Percentiles rank a stretch among this genome's conserved stretches.
These are phyloP conservation scores for Zoanthus solanderi DNA, from an alignment of 92 coral and sea anemone genomes.

Conservation along the genomic window DNA sequence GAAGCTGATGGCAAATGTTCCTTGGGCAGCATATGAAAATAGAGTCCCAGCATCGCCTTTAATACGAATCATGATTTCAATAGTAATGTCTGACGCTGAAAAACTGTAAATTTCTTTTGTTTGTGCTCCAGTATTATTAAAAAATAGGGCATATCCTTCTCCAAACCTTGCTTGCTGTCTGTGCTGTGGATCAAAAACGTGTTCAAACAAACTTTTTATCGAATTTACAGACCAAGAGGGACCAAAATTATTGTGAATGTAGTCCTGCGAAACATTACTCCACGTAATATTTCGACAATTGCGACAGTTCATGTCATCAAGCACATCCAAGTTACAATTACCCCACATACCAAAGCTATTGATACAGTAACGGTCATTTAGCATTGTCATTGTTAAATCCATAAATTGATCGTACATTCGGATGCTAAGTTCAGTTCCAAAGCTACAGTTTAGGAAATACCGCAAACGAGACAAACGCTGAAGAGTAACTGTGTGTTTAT, in stretches of 20 bases:
- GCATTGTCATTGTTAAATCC: slow-evolving; percentile 46
- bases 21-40: slow-evolving; percentile 66
- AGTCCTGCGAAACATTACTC: slow-evolving; percentile 54
- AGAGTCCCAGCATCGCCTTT: slow-evolving; percentile 57
- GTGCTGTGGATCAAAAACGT: slow-evolving; percentile 26
- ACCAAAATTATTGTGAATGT: slow-evolving; percentile 59
- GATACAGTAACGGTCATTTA: slow-evolving; percentile 52
- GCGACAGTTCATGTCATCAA: slow-evolving; percentile 54
- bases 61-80: slow-evolving; percentile 64
- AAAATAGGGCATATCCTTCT: slow-evolving; percentile 60
- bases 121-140: slow-evolving; percentile 63
- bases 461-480: slow-evolving; percentile 55
- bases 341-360: slow-evolving; percentile 69
- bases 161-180: slow-evolving; percentile 49
- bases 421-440: slow-evolving; percentile 53
- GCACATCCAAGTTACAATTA: slow-evolving; percentile 55
- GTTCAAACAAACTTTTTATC: slow-evolving; percentile 54
- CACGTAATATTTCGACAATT: slow-evolving; percentile 31
- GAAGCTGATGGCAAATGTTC: slow-evolving; percentile 66
- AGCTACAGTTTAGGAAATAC: slow-evolving; percentile 30
- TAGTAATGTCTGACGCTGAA: slow-evolving; percentile 66
- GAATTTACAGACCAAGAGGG: slow-evolving; percentile 64
- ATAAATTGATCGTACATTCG: slow-evolving; percentile 73
- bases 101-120: slow-evolving; percentile 56
- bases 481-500: slow-evolving; percentile 23